phyloP scores from a whole-genome alignment of 2,888 invertebrate genomes.

The Ormyrus thymus region DNA sequence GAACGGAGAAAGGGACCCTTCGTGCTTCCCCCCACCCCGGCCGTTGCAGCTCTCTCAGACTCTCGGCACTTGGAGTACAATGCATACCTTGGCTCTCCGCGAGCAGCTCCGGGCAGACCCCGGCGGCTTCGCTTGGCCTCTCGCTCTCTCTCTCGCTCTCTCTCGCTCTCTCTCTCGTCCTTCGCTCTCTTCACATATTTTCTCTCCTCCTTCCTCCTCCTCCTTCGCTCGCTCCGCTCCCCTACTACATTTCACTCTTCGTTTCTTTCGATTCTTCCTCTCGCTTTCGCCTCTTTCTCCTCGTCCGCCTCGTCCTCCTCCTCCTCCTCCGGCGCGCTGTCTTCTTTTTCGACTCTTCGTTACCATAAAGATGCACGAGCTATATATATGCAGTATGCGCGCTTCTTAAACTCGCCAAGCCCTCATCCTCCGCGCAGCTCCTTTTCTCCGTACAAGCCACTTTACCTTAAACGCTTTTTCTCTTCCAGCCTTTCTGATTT shows the following conservation, averaged over 20 bases:
- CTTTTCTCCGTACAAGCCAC: constrained; percentile 7
- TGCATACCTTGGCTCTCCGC: constrained; percentile 3
- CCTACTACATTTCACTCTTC: constrained; percentile 40
- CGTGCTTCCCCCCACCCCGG: not conserved
- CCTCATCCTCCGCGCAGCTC: not conserved
- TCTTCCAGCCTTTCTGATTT: constrained; percentile 1
- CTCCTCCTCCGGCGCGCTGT: constrained; percentile 22
- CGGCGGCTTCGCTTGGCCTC: constrained; percentile 5
- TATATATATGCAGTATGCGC: constrained; percentile 20
- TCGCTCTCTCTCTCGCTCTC: constrained; percentile 36
- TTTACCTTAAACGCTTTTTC: constrained; percentile 31
- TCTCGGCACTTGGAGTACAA: constrained; percentile 22
- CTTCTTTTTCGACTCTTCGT: constrained; percentile 29
- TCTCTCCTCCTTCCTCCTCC: constrained; percentile 21
- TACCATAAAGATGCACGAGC: constrained; percentile 45
- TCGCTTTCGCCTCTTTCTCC: constrained; percentile 39
- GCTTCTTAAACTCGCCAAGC: constrained; percentile 19
- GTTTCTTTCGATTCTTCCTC: constrained; percentile 48
- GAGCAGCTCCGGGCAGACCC: not conserved
- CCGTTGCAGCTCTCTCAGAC: not conserved
- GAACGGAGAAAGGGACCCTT: constrained; percentile 27
- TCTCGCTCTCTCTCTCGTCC: constrained; percentile 46
- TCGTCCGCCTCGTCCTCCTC: not conserved
- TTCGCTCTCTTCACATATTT: constrained; percentile 38
- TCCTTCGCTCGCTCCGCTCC: constrained; percentile 46